Base-by-base conservation (phyloP, 1,140 invertebrate genomes). In the Hylyphantes graminicola region DNA sequence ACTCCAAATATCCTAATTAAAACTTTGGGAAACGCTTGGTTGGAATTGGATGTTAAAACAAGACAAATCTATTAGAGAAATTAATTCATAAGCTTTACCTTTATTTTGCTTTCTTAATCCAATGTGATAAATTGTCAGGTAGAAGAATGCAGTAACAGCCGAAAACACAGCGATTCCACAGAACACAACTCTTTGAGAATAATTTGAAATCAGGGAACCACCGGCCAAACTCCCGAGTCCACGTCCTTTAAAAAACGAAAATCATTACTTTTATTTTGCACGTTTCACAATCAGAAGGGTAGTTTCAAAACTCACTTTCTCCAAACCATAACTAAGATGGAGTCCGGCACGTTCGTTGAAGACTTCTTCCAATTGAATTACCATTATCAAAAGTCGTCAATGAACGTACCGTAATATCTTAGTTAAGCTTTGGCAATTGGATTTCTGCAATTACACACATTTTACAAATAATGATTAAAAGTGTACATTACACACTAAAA, bases 111-210 rank as follows among this genome's bases (percentile, higher is more conserved):
- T 77, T 63, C 77, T 75, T 15, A 85, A 9, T 63, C 70, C 70
- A 10, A 65, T n/a, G 61, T 85, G 85, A 50, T 85, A 85, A 6
- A 81, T 35, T 2, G 65, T 61, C 12, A 85, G 61, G 72, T 85
- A 85, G 9, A 85, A 13, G 19, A 85, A 81, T n/a, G 77, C 85
- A 0, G 76, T 3, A 13, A 76, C 48, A 75, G 70, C 78, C 15
- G 85, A 85, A 63, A 85, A 80, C 0, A 85, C 72, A 7, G 68
- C 85, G 15, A 85, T 73, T 5, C 85, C 85, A 9, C 70, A 65
- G 51, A 81, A 85, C 9, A 79, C 73, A 9, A 67, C 61, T 65
- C 78, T 67, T 21, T 74, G 70, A 13, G 57, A 54, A 50, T 61
- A 85, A 15, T 13, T 61, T n/a, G 78, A 73, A 13, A 70, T 85